Conservation (phyloP, 1,140 invertebrate genomes). For the Scaptomyza montana region DNA sequence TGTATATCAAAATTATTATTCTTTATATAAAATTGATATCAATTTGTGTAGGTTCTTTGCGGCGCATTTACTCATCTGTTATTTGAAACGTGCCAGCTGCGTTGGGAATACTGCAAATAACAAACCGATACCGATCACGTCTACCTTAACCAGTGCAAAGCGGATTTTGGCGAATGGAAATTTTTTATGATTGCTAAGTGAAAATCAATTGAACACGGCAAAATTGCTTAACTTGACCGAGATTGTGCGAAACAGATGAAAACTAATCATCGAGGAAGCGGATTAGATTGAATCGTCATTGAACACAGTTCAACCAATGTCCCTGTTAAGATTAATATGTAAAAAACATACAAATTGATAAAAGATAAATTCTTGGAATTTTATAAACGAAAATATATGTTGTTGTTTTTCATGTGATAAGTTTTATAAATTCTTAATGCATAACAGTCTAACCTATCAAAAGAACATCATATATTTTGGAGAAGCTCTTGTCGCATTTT, state of each 20-base stretch:
- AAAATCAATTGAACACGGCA: conserved; percentile 34
- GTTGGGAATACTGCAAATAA: conserved; percentile 27
- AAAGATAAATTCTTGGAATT: neutral
- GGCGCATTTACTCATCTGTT: conserved; percentile 68
- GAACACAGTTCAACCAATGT: conserved; percentile 12
- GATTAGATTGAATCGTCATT: conserved; percentile 64
- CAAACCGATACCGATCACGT: conserved; percentile 21
- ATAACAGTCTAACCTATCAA: neutral
- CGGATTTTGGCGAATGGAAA: conserved; percentile 61
- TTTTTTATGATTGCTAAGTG: conserved; percentile 37
- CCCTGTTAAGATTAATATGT: conserved; percentile 11
- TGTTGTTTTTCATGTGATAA: no score
- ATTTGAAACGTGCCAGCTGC: conserved; percentile 68
- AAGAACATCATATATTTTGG: no score
- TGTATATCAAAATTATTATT: conserved; percentile 1
- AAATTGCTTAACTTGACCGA: conserved; percentile 65
- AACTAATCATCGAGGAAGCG: conserved; percentile 16
- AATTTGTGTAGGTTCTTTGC: conserved; percentile 65
- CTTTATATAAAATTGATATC: conserved; percentile 58
- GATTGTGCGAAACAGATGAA: conserved; percentile 28
- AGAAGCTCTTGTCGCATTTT: neutral
- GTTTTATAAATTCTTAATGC: neutral
- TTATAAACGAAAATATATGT: neutral
- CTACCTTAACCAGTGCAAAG: conserved; percentile 54
- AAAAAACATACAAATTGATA: neutral